Base-by-base conservation (phyloP, 1,140 invertebrate species). In the Dermatophagoides farinae region DNA sequence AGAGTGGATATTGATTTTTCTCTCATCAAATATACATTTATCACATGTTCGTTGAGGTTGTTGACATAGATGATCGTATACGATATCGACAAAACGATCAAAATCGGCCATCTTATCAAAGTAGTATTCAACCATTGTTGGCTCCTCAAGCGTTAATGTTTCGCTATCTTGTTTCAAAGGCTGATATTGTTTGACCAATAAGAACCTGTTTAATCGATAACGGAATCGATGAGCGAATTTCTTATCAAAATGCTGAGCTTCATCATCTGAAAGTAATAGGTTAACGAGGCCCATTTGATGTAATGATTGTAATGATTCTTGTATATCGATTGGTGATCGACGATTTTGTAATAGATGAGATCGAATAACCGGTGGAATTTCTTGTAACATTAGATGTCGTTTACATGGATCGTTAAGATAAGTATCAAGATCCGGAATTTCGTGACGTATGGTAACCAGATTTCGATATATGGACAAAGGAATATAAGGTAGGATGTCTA, bases 401-500 rank as follows among this genome's bases (percentile, higher is more conserved):
- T 77, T 77, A 1, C 84, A 73, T 1, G 83, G 83, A 72, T 88
- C 80, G 23, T 77, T 73, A 0, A 85, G 65, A 49, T 78, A 79
- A 6, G 76, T 68, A 1, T 77, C 71, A 1, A 87, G 64, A n/a
- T 78, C 77, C 0, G 78, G 73, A 37, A 80, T 74, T 20, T 72
- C 65, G 58, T 76, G 80, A 4, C 73, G 72, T 4, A 85, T 68
- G 53, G 79, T 79, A 51, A 81, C 77, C 1, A 86, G 66, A 64
- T 82, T 79, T 0, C 82, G 72, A 63, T 86, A 83, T 12, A 88
- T 66, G 0, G 77, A 80, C 0, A 88, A 65, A 0, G 86, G 86
- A 63, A 88, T 71, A 0, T 82, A 73, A 1, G 84, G 69, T 6
- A 88, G 68, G 10, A 84, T 69, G 67, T 88, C 86, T 62, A 77